Base-by-base conservation (phyloP, 2,113 vertebrate species). In the Paratilapia polleni region DNA sequence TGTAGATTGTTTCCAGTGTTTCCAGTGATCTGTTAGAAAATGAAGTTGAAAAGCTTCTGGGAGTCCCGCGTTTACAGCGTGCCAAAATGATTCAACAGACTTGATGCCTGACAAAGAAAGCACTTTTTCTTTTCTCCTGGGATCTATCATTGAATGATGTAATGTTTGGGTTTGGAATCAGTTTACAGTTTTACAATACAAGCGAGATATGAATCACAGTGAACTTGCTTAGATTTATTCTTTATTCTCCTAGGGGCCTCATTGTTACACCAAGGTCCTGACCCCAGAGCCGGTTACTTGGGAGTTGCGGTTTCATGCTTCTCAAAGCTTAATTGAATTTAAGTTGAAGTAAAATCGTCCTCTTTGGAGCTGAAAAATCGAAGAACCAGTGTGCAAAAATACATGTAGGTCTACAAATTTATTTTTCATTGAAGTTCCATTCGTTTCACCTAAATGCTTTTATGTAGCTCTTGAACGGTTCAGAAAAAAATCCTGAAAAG, bases 221-320 rank as follows among this genome's bases (percentile, higher is more conserved):
- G 57, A 26, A n/a, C 57, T 61, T 3, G 59, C 7, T 78, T 19
- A 1, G 6, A 20, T 24, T 15, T 15, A 49, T 61, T 28, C 60
- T 75, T 34, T 61, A 59, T 43, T 58, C 36, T 24, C 56, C 15
- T 24, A 0, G 31, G 74, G 74, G 54, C 61, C 82, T 87, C 47
- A 11, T 61, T 80, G 85, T 63, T 56, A 78, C 60, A 77, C 58
- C 4, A 8, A 62, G 83, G 87, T 91, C 86, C 64, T 87, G 92
- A 88, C 83, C 82, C 52, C 17, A 4, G 43, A 56, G 77, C 68
- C 54, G 52, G 38, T 66, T 82, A 31, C 14, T 59, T 57, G 57
- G 28, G 41, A 81, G 57, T 28, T 83, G 61, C 54, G 62, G 62
- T 78, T 91, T 86, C 76, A 88, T 56, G 63, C 38, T 77, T 31